Conservation (phyloP, 2,113 vertebrate species). For the Nibea coibor region DNA sequence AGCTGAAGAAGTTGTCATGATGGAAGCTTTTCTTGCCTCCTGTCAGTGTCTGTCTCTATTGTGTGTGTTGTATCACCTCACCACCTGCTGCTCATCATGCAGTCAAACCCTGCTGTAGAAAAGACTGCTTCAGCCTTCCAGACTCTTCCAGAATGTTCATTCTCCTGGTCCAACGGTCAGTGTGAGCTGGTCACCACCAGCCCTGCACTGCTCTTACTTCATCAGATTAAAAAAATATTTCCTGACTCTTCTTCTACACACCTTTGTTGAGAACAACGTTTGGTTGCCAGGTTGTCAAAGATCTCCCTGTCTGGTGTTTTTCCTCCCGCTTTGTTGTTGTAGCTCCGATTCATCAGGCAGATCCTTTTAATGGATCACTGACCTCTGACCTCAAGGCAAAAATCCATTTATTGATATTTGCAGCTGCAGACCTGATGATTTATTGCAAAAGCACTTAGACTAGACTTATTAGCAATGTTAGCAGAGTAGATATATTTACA, state of each 20-base stretch:
- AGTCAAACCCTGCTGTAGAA: no score
- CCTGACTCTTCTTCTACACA: not conserved
- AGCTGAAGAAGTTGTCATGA: not conserved
- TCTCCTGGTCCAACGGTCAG: no score
- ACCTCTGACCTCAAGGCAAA: slow-evolving; percentile 8
- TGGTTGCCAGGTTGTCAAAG: not conserved
- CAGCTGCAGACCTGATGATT: not conserved
- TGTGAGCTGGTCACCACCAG: no score
- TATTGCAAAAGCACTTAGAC: not conserved
- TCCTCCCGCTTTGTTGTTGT: not conserved
- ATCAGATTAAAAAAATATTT: not conserved
- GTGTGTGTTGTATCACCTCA: no score
- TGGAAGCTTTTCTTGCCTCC: no score
- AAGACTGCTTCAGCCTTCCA: no score
- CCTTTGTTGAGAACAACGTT: not conserved
- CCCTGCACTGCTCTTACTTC: not conserved
- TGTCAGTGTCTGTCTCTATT: no score
- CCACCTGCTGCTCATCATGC: no score
- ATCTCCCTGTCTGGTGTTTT: not conserved
- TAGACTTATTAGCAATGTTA: not conserved
- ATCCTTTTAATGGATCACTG: not conserved
- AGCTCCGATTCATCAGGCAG: not conserved
- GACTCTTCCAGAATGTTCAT: no score
- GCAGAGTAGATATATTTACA: not conserved
- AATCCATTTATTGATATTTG: slow-evolving; percentile 7